phyloP scores from a whole-genome alignment of 2,888 invertebrate genomes.

The Trichopria drosophilae region DNA sequence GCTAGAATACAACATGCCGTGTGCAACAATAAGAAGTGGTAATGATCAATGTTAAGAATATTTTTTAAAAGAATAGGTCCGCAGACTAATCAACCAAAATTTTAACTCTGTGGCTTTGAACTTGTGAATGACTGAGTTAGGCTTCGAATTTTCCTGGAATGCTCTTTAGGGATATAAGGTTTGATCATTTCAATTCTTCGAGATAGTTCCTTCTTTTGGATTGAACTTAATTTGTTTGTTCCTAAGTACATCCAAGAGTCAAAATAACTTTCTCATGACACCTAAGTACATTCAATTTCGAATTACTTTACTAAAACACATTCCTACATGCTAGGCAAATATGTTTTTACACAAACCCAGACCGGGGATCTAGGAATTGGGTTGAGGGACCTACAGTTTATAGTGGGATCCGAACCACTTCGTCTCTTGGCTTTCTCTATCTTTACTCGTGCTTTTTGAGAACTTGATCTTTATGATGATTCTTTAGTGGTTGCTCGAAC shows the following conservation, averaged over 20 bases:
- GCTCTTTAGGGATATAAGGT: neutral
- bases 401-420: no score
- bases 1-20: slow-evolving; percentile 4
- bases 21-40: slow-evolving; percentile 5
- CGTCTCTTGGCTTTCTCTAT: no score
- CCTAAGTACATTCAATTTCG: slow-evolving; percentile 1
- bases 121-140: neutral
- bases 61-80: slow-evolving; percentile 1
- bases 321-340: no score
- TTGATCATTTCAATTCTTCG: neutral
- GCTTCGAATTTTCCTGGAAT: slow-evolving; percentile 2
- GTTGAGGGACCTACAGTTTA: no score
- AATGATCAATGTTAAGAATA: neutral
- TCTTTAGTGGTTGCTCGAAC: no score
- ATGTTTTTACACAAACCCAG: no score
- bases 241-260: neutral
- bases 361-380: no score
- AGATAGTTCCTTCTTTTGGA: neutral
- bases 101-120: slow-evolving; percentile 6
- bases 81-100: neutral
- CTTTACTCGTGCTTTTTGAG: no score
- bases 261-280: slow-evolving; percentile 1
- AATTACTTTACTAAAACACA: no score
- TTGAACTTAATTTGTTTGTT: neutral
- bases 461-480: no score